phyloP scores from a whole-genome alignment of 2,888 invertebrate species.

The Tetragnatha montana region DNA sequence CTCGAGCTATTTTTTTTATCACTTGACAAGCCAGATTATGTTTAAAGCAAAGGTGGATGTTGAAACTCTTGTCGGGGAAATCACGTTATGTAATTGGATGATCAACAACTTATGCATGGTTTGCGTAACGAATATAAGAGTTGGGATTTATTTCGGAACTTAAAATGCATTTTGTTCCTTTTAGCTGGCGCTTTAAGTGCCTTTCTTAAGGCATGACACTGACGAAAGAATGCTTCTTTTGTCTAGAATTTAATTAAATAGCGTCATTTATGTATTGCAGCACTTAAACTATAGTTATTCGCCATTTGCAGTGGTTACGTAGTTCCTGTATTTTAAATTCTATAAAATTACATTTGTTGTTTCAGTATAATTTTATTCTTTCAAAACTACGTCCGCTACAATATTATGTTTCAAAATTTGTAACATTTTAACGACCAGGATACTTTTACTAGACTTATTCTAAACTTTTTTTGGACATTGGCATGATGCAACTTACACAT shows the following conservation, averaged over 20 bases:
- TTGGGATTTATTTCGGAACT: neutral
- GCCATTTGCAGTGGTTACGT: too few relatives aligned
- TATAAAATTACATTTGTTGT: too few relatives aligned
- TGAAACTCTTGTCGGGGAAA: neutral
- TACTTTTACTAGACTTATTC: too few relatives aligned
- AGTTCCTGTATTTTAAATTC: too few relatives aligned
- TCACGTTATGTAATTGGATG: neutral
- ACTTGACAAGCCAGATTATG: neutral
- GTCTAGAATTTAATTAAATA: neutral
- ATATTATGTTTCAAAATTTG: too few relatives aligned
- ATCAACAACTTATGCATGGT: neutral
- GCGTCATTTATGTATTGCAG: neutral
- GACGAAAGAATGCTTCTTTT: neutral
- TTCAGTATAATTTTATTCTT: too few relatives aligned
- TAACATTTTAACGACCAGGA: too few relatives aligned
- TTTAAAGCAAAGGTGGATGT: neutral
- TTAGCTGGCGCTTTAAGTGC: neutral
- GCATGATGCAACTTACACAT: neutral
- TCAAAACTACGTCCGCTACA: too few relatives aligned
- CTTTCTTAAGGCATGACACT: neutral
- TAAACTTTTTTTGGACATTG: neutral
- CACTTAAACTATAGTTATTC: too few relatives aligned
- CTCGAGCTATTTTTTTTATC: neutral
- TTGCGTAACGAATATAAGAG: neutral
- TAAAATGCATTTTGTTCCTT: neutral